Evolutionary conservation across 2,113 vertebrate species (phyloP).

Genomic region (Protobothrops flavoviridis): DNA sequence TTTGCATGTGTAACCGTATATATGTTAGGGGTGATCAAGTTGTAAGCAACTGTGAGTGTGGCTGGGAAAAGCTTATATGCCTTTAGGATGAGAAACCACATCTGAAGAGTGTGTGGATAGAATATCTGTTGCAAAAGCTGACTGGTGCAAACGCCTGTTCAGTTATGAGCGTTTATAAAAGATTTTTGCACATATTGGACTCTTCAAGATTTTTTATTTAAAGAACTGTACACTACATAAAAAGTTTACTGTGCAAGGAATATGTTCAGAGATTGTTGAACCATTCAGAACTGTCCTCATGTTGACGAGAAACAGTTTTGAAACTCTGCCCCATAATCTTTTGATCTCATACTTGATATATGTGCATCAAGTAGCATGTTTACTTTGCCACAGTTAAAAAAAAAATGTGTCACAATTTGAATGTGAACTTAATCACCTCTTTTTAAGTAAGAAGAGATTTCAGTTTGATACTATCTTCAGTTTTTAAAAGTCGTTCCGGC

Average conservation of each 20-base stretch:
- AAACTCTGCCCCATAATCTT: background rate
- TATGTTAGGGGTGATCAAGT: background rate
- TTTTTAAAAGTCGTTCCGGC: background rate
- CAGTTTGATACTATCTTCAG: background rate
- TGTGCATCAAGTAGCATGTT: constrained; percentile 1
- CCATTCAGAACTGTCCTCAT: background rate
- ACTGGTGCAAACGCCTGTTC: background rate
- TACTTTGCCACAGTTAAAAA: background rate
- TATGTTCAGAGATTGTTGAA: background rate
- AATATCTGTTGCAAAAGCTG: background rate
- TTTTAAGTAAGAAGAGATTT: background rate
- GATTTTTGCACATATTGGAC: background rate
- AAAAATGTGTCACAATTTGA: background rate
- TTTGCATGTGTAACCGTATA: background rate
- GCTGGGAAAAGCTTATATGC: background rate
- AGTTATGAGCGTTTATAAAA: background rate
- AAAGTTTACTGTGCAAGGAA: background rate
- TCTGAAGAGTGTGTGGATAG: background rate
- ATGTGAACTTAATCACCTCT: background rate
- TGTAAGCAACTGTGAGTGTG: background rate
- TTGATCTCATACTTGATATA: background rate
- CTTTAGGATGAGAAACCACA: background rate
- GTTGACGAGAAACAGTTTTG: background rate
- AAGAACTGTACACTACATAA: background rate
- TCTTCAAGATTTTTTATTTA: background rate